Evolutionary conservation across 2,888 invertebrate species (phyloP), one percentile per base, ranked within the genome.

Genomic region (Bellardia pandia): DNA sequence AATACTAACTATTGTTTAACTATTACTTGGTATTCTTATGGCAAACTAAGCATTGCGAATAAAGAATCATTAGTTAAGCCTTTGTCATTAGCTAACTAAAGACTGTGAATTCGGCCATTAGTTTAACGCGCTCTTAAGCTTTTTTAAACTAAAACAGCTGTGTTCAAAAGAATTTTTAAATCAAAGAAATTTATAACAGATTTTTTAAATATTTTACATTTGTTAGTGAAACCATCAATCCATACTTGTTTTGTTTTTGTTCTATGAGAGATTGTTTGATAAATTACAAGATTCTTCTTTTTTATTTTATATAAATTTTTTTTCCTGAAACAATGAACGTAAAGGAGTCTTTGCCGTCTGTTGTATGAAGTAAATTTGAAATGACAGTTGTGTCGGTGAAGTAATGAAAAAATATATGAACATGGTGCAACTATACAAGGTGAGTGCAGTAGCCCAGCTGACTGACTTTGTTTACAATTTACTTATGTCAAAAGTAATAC

Each of bases 351-450:
- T 56, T 48, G 60, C 48, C 45, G 56, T 33, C 11, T 80, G 80
- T 78, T 78, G 56, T 45, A 16, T 66, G 66, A 30, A 81, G 78
- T 85, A 87, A 87, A 87, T 87, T 87, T 53, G 48, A 85, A 85
- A 71, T 85, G 87, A 87, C 87, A 87, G 81, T 87, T 84, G 83
- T 81, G 23, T 69, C 81, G 64, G 56, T 53, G 71, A 62, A 81
- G 23, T 76, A 74, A 78, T 84, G 66, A 72, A 62, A 71, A 37
- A n/a, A n/a, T n/a, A n/a, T n/a, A n/a, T n/a, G n/a, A n/a, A n/a
- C n/a, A n/a, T n/a, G n/a, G n/a, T n/a, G n/a, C n/a, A n/a, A n/a
- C n/a, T n/a, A n/a, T n/a, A n/a, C n/a, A n/a, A n/a, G n/a, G n/a
- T n/a, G n/a, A n/a, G n/a, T n/a, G n/a, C n/a, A n/a, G n/a, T n/a